phyloP scores from a whole-genome alignment of 2,797 vertebrate genomes.

The Taenioides sp. region DNA sequence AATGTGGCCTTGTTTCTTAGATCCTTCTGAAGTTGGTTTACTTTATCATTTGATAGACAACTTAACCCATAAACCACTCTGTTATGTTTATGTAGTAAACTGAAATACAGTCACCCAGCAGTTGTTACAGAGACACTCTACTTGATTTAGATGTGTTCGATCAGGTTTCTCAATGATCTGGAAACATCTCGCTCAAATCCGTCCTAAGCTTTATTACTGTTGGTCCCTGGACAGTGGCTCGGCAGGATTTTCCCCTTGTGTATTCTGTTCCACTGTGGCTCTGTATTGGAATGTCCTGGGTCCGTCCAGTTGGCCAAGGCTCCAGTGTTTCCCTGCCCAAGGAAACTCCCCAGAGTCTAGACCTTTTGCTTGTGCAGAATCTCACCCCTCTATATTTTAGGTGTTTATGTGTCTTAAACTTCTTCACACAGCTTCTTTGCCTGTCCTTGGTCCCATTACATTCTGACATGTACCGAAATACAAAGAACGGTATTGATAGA shows the following conservation, averaged over 20 bases:
- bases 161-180: slow-evolving; percentile 7
- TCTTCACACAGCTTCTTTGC: background rate
- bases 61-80: slow-evolving; percentile 6
- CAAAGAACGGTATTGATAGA: background rate
- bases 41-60: slow-evolving; percentile 15
- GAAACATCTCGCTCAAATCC: background rate
- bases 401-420: slow-evolving; percentile 2
- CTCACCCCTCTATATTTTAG: slow-evolving; percentile 5
- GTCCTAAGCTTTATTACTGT: slow-evolving; percentile 1
- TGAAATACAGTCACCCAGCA: background rate
- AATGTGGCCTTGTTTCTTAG: slow-evolving; percentile 14
- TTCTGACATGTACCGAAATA: slow-evolving; percentile 7
- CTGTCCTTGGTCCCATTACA: background rate
- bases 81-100: background rate
- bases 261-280: slow-evolving; percentile 19
- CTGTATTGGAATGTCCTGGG: slow-evolving; percentile 16
- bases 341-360: slow-evolving; percentile 19
- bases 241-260: slow-evolving; percentile 16
- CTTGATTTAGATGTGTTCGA: background rate
- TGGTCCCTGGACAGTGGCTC: slow-evolving; percentile 2
- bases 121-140: background rate
- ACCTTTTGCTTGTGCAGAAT: slow-evolving; percentile 8
- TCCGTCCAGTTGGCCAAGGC: slow-evolving; percentile 9
- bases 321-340: slow-evolving; percentile 17
- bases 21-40: slow-evolving; percentile 10